These are phyloP conservation scores for Copidosoma floridanum DNA, from an alignment of 1,140 invertebrate genomes.

Conservation along the genomic window DNA sequence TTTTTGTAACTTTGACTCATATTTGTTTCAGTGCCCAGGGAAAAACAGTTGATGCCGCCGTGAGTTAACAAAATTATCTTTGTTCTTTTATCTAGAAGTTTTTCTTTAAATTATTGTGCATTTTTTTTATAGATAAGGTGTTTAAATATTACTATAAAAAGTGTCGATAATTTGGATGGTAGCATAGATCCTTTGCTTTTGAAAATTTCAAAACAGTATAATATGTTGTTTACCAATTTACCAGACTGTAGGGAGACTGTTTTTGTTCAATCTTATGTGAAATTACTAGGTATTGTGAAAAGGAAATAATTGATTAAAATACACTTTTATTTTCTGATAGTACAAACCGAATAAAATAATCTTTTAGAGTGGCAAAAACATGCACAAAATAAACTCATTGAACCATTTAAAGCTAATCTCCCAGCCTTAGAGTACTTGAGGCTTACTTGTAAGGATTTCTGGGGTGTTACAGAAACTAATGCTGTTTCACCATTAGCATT, in stretches of 20 bases:
- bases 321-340: not conserved
- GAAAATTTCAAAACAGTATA: slow-evolving; percentile 48
- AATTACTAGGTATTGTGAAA: slow-evolving; percentile 49
- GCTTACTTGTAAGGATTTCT: slow-evolving; percentile 53
- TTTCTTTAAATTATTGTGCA: no score
- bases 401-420: slow-evolving; percentile 42
- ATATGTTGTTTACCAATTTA: slow-evolving; percentile 48
- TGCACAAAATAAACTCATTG: slow-evolving; percentile 40
- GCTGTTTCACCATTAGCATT: slow-evolving; percentile 47
- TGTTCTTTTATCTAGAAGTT: no score
- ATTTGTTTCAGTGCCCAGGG: slow-evolving; percentile 59
- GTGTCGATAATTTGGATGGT: slow-evolving; percentile 46
- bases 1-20: not conserved
- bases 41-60: slow-evolving; percentile 53
- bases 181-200: slow-evolving; percentile 48
- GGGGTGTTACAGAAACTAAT: slow-evolving; percentile 43
- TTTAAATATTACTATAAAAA: slow-evolving; percentile 50
- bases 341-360: no score
- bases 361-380: slow-evolving; percentile 54
- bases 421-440: slow-evolving; percentile 53
- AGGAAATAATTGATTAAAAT: not conserved
- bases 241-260: slow-evolving; percentile 48
- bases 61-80: no score
- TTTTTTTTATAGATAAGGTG: slow-evolving; percentile 54
- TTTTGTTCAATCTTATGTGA: slow-evolving; percentile 53